Conservation (phyloP, 2,888 invertebrate species). For the Furcula furcula region DNA sequence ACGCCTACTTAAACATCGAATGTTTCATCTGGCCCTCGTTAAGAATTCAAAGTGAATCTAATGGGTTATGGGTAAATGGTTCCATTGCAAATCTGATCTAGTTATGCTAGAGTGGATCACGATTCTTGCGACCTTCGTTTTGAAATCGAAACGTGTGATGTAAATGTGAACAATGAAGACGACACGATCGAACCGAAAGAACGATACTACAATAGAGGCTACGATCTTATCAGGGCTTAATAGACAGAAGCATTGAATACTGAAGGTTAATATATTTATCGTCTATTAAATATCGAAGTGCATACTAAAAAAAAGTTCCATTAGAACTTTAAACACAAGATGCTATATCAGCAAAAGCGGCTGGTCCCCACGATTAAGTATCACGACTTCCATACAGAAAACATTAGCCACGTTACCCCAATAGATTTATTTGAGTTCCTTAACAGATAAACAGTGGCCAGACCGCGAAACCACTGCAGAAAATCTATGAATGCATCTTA, state of each 20-base stretch:
- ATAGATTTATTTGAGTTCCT: constrained; percentile 73
- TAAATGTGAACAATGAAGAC: constrained; percentile 29
- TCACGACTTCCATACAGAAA: constrained; percentile 67
- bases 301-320: constrained; percentile 13
- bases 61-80: constrained; percentile 59
- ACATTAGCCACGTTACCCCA: constrained; percentile 59
- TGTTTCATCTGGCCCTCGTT: constrained; percentile 60
- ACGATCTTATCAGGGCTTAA: constrained; percentile 11
- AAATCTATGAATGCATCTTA: constrained; percentile 72
- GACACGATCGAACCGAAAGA: constrained; percentile 5
- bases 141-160: constrained; percentile 59
- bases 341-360: constrained; percentile 48
- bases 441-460: constrained; percentile 67
- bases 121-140: constrained; percentile 62
- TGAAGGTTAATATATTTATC: background rate
- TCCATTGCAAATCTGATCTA: constrained; percentile 59
- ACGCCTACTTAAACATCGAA: constrained; percentile 49
- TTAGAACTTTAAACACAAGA: constrained; percentile 29
- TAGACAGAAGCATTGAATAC: constrained; percentile 11
- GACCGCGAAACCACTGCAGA: constrained; percentile 73
- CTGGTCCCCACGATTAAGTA: constrained; percentile 58
- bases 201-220: constrained; percentile 1
- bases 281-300: background rate
- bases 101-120: constrained; percentile 61
- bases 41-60: constrained; percentile 51